Base-by-base conservation (phyloP, 2,797 vertebrate species). In the Manis javanica region DNA sequence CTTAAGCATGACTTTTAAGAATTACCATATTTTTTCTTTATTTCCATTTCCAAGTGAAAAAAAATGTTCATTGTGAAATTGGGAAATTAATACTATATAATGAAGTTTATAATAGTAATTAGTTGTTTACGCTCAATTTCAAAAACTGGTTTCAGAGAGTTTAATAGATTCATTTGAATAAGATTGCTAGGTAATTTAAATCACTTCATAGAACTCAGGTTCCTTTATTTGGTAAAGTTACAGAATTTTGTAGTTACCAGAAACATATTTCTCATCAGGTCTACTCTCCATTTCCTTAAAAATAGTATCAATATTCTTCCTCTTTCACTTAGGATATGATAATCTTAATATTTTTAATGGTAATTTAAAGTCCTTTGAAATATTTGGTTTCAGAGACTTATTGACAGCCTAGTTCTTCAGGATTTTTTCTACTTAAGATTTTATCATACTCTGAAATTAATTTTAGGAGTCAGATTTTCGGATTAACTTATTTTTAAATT, bases 201-300 rank as follows among this genome's bases (percentile, higher is more conserved):
- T 23, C 16, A 59, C 3, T 68, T 92, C 9, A 61, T 61, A 57
- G 90, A 91, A 81, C 11, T 14, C 42, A 68, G 53, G 89, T n/a
- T 83, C 57, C 46, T 93, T 93, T 94, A 82, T 90, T 95, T 93
- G 83, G 64, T 92, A 75, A 95, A 96, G 53, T 81, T 37, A 84
- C n/a, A 87, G 46, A 59, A 82, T 87, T 94, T 96, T 77, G 66
- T 92, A 87, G 72, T 81, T 94, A 72, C 19, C 18, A n/a, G 78
- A 95, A 91, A 53, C 49, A 5, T 69, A 88, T 82, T 96, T 96
- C 49, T 94, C 24, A 83, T 92, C 49, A 86, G 31, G 2, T 49
- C 75, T 77, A 42, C 24, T 77, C 37, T 94, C 79, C 14, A 18
- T 92, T 95, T 95, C 68, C 72, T 96, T 23, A 53, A 59, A 53